Evolutionary conservation across 2,113 vertebrate species (phyloP).

Genomic region (Sylvilagus bachmani): DNA sequence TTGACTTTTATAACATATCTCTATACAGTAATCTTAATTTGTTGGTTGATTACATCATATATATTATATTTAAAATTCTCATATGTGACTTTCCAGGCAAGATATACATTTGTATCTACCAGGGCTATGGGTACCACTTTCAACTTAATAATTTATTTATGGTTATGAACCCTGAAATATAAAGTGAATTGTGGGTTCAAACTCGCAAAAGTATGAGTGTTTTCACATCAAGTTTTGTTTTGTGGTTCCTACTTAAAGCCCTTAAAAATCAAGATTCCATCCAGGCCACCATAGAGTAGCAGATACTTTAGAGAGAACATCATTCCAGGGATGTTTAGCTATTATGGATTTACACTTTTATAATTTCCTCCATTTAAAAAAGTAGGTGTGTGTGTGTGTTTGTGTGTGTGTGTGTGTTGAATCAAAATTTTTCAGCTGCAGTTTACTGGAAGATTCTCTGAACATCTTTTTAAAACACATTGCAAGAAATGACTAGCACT

Average conservation of each 20-base stretch:
- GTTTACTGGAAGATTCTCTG: background rate
- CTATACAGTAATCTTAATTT: background rate
- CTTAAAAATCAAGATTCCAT: background rate
- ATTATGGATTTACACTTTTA: background rate
- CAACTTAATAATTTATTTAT: background rate
- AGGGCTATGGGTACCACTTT: background rate
- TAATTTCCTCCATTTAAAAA: background rate
- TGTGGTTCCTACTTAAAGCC: background rate
- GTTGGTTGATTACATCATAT: background rate
- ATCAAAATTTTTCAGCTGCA: background rate
- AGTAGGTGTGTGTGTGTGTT: background rate
- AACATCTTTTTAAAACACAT: background rate
- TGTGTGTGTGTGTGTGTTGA: background rate
- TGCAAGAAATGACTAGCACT: background rate
- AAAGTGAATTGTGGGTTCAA: background rate
- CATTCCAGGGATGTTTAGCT: background rate
- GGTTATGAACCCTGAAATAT: background rate
- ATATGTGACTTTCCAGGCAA: background rate
- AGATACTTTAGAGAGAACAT: background rate
- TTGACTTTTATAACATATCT: background rate
- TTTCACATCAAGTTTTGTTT: background rate
- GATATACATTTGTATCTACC: background rate
- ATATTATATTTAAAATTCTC: background rate
- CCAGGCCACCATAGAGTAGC: background rate
- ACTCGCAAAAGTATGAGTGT: background rate